Conservation (phyloP, 2,888 invertebrate genomes). For the Meteorus cinctellus region DNA sequence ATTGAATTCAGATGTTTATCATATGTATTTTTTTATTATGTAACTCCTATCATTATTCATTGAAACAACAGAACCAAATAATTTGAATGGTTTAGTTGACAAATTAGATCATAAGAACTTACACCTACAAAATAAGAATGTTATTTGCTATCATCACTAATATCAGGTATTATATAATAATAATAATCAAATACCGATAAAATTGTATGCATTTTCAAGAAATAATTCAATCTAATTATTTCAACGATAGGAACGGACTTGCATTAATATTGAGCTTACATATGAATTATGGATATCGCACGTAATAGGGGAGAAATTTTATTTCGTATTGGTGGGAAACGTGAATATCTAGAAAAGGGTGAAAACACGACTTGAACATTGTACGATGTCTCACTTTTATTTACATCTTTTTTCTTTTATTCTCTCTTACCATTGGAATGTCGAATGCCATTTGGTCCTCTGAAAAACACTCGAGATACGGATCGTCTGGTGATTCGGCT, state of each 20-base stretch:
- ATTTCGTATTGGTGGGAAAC: not conserved
- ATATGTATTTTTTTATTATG: not conserved
- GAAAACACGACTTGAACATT: constrained; percentile 14
- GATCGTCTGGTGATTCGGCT: constrained; percentile 40
- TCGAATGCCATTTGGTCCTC: constrained; percentile 24
- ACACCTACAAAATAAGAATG: not conserved
- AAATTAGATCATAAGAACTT: not conserved
- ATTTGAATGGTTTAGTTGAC: not conserved
- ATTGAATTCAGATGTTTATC: not conserved
- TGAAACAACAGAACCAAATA: not conserved
- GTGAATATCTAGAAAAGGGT: not conserved
- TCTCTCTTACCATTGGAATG: constrained; percentile 29
- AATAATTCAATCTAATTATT: not conserved
- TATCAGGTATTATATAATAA: not conserved
- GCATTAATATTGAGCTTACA: not conserved
- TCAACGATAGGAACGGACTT: not conserved
- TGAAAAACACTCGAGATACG: constrained; percentile 32
- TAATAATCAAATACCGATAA: not conserved
- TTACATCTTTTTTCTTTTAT: constrained; percentile 1
- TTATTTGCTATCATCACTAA: not conserved
- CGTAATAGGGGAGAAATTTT: not conserved
- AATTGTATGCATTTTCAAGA: not conserved
- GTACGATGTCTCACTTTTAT: not conserved
- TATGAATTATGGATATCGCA: not conserved
- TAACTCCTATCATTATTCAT: not conserved